Conservation (phyloP, 2,797 vertebrate species). For the Coluber constrictor region DNA sequence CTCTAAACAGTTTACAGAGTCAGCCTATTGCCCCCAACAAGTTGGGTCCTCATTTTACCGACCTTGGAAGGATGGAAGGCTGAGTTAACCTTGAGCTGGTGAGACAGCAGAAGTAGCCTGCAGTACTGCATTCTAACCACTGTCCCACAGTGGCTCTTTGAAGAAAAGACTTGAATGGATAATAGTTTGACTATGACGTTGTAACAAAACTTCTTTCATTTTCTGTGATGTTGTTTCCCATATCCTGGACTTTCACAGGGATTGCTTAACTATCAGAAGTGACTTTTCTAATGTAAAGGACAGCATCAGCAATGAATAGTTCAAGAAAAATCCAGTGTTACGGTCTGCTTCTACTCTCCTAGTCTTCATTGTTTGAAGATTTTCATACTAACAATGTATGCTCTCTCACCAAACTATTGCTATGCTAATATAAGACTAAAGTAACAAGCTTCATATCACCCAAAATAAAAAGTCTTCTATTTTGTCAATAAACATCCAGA, state of each 20-base stretch:
- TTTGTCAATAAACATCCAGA: not conserved
- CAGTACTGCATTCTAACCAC: too few relatives aligned
- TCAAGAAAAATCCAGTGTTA: not conserved
- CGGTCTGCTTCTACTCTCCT: not conserved
- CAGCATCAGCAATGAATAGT: not conserved
- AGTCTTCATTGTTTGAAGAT: not conserved
- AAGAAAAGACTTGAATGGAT: not conserved
- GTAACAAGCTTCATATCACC: not conserved
- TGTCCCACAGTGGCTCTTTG: too few relatives aligned
- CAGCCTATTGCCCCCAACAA: too few relatives aligned
- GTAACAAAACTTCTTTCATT: slow-evolving; percentile 6
- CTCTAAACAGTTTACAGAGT: too few relatives aligned
- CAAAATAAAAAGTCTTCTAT: not conserved
- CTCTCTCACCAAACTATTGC: not conserved
- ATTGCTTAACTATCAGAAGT: not conserved
- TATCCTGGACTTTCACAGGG: not conserved
- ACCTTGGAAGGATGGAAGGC: too few relatives aligned
- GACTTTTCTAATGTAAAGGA: not conserved
- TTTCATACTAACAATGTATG: not conserved
- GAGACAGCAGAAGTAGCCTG: too few relatives aligned
- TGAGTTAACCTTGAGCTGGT: too few relatives aligned
- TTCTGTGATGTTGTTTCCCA: not conserved
- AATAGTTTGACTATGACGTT: slow-evolving; percentile 24
- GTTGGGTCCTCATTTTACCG: too few relatives aligned
- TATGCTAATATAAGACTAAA: not conserved